phyloP scores from a whole-genome alignment of 2,888 invertebrate genomes.

The Torymus texanus region DNA sequence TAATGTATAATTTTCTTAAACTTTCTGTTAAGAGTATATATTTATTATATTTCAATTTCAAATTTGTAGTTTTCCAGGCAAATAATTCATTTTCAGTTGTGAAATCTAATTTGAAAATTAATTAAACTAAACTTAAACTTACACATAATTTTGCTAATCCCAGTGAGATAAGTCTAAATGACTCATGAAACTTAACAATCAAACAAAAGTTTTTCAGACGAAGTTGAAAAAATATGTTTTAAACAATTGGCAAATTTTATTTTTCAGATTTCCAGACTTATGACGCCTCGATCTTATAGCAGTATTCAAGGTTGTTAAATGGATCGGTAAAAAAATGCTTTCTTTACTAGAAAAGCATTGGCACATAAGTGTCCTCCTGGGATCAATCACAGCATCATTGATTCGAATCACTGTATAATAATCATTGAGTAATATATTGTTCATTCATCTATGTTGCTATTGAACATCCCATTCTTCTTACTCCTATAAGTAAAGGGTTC shows the following conservation, averaged over 20 bases:
- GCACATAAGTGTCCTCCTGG: constrained; percentile 68
- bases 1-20: no score
- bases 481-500: constrained; percentile 24
- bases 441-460: constrained; percentile 50
- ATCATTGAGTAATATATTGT: constrained; percentile 64
- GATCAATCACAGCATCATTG: constrained; percentile 81
- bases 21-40: no score
- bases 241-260: constrained; percentile 60
- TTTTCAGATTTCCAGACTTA: constrained; percentile 86
- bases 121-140: constrained; percentile 40
- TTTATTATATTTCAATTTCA: neutral
- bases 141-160: constrained; percentile 42
- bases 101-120: constrained; percentile 28
- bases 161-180: constrained; percentile 29
- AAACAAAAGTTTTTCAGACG: no score
- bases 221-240: no score
- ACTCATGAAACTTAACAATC: constrained; percentile 24
- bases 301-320: constrained; percentile 70
- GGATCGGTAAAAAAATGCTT: constrained; percentile 65
- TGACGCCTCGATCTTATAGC: constrained; percentile 80
- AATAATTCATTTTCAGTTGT: constrained; percentile 35
- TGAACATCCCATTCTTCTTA: constrained; percentile 43
- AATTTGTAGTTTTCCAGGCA: constrained; percentile 12
- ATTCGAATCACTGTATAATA: constrained; percentile 82
- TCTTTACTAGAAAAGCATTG: constrained; percentile 65